Base-by-base conservation (phyloP, 2,113 vertebrate genomes). In the Anoura caudifer region DNA sequence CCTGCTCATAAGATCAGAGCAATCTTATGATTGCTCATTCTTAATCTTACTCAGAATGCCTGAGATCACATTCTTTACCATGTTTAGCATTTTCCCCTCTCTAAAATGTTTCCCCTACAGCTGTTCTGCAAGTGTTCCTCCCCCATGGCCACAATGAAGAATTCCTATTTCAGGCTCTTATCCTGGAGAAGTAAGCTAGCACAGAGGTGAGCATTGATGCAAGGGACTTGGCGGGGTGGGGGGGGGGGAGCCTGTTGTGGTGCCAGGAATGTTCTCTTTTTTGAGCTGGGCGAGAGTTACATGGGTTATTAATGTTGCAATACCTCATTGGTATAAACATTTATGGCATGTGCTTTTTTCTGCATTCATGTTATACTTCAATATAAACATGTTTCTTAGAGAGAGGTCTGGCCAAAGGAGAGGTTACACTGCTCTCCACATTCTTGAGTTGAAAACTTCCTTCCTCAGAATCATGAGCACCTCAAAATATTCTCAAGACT, bases 71-170 rank as follows among this genome's bases (percentile, higher is more conserved):
- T 14, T 89, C 22, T 15, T 17, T 61, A 36, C 11, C 15, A 2
- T 19, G 43, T 28, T 13, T 65, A 15, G 7, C 45, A 83, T 76
- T 87, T 54, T 33, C 7, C 50, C 33, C 47, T 5, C 20, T 65
- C 33, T 59, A 20, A 31, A 43, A 41, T 59, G 22, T 43, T 47
- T 63, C 8, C 15, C 26, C 14, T 9, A 31, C 12, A 16, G 17
- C 6, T 47, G 28, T 67, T 56, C 12, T 28, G 26, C 61, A 16
- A 47, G 33, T 22, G 26, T 17, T 31, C 43, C 22, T 72, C 4
- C 11, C 4, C 54, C 2, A 0, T 4, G 26, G 19, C 9, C 33
- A 45, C 19, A 52, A 1, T 17, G 13, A 17, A 41, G 14, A 72
- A 65, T 38, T 38, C n/a, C 70, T n/a, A 9, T 84, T 94, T 73